These are phyloP conservation scores for Cyprinodon diabolis DNA, from an alignment of 2,797 vertebrate species.

Conservation along the genomic window DNA sequence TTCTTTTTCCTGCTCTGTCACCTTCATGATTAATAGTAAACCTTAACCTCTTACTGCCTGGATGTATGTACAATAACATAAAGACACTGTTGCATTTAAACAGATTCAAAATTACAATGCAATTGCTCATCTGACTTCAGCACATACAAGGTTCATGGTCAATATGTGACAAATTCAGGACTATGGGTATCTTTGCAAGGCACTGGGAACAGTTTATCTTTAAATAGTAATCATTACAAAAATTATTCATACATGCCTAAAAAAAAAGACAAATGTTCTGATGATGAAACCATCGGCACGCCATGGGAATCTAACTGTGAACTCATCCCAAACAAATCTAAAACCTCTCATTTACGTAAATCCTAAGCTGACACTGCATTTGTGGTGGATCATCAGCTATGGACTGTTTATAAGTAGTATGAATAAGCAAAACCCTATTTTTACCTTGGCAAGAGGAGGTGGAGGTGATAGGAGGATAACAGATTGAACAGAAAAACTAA, in stretches of 20 bases:
- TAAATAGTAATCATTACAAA: neutral
- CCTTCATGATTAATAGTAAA: neutral
- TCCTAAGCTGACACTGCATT: neutral
- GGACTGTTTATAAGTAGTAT: neutral
- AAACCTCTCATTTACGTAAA: neutral
- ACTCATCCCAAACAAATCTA: neutral
- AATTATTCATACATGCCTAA: neutral
- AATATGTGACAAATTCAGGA: neutral
- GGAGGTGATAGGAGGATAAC: neutral
- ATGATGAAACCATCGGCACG: neutral
- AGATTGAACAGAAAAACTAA: neutral
- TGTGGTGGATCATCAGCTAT: neutral
- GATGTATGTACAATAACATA: neutral
- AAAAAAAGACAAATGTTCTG: neutral
- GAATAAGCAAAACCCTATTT: neutral
- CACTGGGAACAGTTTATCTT: neutral
- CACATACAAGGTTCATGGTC: neutral
- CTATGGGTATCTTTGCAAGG: neutral
- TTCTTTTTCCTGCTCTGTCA: neutral
- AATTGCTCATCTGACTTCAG: neutral
- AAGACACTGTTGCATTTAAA: neutral
- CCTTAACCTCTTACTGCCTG: neutral
- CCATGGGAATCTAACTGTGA: neutral
- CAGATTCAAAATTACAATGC: neutral
- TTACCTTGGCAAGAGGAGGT: neutral